Conservation (phyloP, 2,797 vertebrate genomes). For the Sebastes taczanowskii region DNA sequence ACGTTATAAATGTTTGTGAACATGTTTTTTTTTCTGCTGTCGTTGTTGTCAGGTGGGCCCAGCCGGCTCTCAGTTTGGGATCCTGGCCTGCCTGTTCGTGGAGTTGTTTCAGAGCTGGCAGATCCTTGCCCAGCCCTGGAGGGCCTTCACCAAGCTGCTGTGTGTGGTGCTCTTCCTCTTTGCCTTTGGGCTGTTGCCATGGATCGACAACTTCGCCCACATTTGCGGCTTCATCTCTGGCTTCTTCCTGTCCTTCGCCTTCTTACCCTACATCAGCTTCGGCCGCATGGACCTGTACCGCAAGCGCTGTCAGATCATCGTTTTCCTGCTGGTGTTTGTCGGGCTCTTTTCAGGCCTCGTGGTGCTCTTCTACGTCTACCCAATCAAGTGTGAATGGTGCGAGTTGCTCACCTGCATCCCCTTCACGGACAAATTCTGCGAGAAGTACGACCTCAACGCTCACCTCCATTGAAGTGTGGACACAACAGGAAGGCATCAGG, state of each 20-base stretch:
- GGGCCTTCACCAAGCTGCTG: constrained; percentile 94
- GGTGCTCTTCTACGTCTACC: constrained; percentile 95
- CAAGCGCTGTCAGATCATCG: constrained; percentile 96
- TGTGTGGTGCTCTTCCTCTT: constrained; percentile 96
- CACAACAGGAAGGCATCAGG: constrained; percentile 34
- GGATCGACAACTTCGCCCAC: constrained; percentile 99
- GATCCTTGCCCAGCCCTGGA: constrained; percentile 96
- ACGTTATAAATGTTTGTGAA: not conserved
- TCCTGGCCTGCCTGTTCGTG: constrained; percentile 97
- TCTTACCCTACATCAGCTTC: constrained; percentile 98
- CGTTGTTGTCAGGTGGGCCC: constrained; percentile 89
- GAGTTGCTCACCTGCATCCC: constrained; percentile 98
- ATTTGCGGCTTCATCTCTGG: constrained; percentile 95
- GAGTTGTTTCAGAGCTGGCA: constrained; percentile 99
- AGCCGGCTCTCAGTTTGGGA: constrained; percentile 96
- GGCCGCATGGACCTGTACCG: constrained; percentile 97
- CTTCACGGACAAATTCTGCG: constrained; percentile 99
- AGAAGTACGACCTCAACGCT: constrained; percentile 97
- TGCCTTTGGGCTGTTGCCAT: constrained; percentile 95
- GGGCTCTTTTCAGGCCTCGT: constrained; percentile 95
- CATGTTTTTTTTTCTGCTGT: not conserved
- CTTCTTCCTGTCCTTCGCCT: constrained; percentile 97
- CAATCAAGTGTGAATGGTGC: constrained; percentile 96
- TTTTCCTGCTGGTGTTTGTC: constrained; percentile 93
- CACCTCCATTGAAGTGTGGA: constrained; percentile 90